Conservation (phyloP, 2,797 vertebrate genomes). For the Echeneis naucrates region DNA sequence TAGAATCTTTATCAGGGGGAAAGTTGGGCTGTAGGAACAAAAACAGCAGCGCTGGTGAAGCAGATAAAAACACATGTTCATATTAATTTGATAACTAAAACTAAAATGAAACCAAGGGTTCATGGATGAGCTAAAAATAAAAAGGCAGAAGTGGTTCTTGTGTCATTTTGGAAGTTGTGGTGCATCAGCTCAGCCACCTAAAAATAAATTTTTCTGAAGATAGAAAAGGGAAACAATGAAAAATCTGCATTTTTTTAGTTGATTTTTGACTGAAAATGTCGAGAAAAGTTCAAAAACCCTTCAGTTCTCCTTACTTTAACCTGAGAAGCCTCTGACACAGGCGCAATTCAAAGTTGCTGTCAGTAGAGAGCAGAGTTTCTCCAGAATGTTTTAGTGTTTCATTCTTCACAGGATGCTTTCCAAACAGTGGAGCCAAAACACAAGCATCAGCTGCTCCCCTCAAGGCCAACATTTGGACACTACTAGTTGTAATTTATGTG, state of each 20-base stretch:
- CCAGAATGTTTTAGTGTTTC: background rate
- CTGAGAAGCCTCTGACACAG: background rate
- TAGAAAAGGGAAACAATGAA: background rate
- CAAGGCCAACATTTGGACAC: background rate
- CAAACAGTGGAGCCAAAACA: background rate
- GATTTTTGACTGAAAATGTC: background rate
- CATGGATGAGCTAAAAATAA: no score
- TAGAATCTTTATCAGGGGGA: background rate
- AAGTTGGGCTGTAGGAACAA: background rate
- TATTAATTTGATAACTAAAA: no score
- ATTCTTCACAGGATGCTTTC: background rate
- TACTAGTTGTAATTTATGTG: background rate
- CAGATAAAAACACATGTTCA: no score
- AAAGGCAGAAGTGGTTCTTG: no score
- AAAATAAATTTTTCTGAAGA: background rate
- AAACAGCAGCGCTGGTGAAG: background rate
- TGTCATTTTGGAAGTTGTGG: no score
- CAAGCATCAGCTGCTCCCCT: background rate
- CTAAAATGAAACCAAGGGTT: no score
- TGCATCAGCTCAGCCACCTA: no score
- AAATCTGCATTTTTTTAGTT: background rate
- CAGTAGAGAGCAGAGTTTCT: conserved; percentile 70
- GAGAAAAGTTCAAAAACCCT: background rate
- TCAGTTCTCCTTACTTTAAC: background rate
- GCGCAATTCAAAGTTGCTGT: conserved; percentile 46